These are phyloP conservation scores for Scalopus aquaticus DNA, from an alignment of 2,113 vertebrate species.

Conservation along the genomic window DNA sequence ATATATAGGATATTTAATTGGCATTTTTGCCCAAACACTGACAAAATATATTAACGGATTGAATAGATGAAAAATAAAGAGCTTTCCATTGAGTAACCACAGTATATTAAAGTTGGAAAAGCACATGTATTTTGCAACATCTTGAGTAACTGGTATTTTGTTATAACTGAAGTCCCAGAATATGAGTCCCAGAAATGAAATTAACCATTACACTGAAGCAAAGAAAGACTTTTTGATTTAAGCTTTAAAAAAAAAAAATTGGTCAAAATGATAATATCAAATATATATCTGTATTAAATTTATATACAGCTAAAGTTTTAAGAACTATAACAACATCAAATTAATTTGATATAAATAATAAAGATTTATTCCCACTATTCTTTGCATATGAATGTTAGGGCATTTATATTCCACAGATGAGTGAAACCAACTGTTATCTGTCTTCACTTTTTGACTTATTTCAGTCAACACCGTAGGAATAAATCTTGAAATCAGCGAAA, in stretches of 20 bases:
- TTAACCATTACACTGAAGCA: background rate
- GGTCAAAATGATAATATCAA: background rate
- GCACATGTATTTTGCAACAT: background rate
- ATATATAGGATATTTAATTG: background rate
- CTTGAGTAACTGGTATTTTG: background rate
- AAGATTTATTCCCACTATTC: background rate
- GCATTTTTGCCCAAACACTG: background rate
- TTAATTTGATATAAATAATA: conserved; percentile 11
- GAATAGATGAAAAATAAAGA: background rate
- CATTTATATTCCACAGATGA: too few relatives aligned
- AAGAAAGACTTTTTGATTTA: background rate
- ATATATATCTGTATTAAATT: background rate
- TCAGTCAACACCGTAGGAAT: too few relatives aligned
- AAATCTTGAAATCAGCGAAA: too few relatives aligned
- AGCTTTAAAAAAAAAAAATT: background rate
- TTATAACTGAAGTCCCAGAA: background rate
- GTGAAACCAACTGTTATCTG: too few relatives aligned
- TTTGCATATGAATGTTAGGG: too few relatives aligned
- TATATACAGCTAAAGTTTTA: background rate
- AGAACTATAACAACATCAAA: background rate
- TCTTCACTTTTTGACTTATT: too few relatives aligned
- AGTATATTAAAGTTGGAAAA: background rate
- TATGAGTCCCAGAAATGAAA: background rate
- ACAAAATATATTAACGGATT: background rate
- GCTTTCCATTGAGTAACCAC: background rate